A percentile compares a stretch with the other conserved stretches of the same genome.
phyloP scores from a whole-genome alignment of 2,888 invertebrate genomes.

The Xestia ashworthii region DNA sequence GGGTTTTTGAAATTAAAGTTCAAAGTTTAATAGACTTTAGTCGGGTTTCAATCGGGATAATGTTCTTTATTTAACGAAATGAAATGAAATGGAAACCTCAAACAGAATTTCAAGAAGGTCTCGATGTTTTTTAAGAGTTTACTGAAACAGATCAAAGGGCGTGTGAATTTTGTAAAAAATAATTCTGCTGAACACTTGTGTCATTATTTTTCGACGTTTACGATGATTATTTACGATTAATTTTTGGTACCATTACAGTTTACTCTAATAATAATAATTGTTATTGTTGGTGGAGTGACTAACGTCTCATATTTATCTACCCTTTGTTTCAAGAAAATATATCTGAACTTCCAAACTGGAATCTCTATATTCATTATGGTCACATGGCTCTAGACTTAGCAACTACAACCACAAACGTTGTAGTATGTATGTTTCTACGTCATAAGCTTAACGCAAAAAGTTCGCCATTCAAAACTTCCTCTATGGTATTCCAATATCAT shows the following conservation, averaged over 20 bases:
- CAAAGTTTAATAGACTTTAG: background rate
- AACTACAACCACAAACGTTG: background rate
- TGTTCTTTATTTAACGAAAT: background rate
- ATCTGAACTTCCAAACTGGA: background rate
- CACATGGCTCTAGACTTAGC: background rate
- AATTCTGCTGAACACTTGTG: background rate
- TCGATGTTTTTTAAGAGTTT: background rate
- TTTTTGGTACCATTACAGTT: background rate
- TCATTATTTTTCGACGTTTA: background rate
- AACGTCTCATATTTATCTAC: background rate
- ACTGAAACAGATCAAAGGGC: background rate
- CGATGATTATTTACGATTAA: too few species aligned
- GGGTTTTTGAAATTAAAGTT: background rate
- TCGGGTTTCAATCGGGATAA: background rate
- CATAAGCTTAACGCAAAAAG: background rate
- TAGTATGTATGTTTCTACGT: background rate
- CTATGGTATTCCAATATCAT: slow-evolving; percentile 8
- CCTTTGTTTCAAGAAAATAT: background rate
- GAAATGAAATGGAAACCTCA: background rate
- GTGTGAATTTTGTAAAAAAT: background rate
- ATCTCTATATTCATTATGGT: background rate
- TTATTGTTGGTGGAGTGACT: background rate
- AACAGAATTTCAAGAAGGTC: background rate
- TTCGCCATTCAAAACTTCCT: slow-evolving; percentile 1
- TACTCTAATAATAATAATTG: background rate